These are phyloP conservation scores for Gymnoscelis rufifasciata DNA, from an alignment of 2,888 invertebrate genomes.

Conservation along the genomic window DNA sequence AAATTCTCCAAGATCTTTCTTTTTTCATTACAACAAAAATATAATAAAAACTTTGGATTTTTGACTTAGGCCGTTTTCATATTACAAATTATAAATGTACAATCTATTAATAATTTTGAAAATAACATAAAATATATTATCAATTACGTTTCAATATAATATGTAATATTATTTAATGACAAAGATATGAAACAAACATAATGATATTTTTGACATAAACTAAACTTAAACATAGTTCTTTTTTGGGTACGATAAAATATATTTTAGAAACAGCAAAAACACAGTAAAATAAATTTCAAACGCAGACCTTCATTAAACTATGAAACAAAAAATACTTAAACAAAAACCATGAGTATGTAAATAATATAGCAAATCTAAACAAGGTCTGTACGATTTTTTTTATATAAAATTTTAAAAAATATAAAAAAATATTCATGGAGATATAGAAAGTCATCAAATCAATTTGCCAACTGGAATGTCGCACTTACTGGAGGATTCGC, in stretches of 20 bases:
- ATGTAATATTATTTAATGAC: too few species aligned
- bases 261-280: constrained; percentile 11
- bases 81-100: not conserved
- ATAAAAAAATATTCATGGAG: constrained; percentile 46
- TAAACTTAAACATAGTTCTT: too few species aligned
- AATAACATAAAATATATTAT: not conserved
- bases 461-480: constrained; percentile 59
- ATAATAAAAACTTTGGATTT: constrained; percentile 14
- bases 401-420: constrained; percentile 29
- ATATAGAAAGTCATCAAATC: constrained; percentile 64
- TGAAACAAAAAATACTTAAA: constrained; percentile 17
- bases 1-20: constrained; percentile 13
- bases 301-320: constrained; percentile 25
- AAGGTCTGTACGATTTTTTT: constrained; percentile 23
- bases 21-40: constrained; percentile 9
- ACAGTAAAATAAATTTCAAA: constrained; percentile 14
- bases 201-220: too few species aligned
- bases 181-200: too few species aligned
- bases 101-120: not conserved
- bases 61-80: constrained; percentile 17
- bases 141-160: not conserved
- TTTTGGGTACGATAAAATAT: not conserved
- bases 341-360: constrained; percentile 23
- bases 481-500: constrained; percentile 68
- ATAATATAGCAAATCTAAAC: constrained; percentile 24